A percentile compares a stretch with the other conserved stretches of the same genome.
These are phyloP conservation scores for Dicrostonyx torquatus DNA, from an alignment of 2,797 vertebrate species.

Conservation along the genomic window DNA sequence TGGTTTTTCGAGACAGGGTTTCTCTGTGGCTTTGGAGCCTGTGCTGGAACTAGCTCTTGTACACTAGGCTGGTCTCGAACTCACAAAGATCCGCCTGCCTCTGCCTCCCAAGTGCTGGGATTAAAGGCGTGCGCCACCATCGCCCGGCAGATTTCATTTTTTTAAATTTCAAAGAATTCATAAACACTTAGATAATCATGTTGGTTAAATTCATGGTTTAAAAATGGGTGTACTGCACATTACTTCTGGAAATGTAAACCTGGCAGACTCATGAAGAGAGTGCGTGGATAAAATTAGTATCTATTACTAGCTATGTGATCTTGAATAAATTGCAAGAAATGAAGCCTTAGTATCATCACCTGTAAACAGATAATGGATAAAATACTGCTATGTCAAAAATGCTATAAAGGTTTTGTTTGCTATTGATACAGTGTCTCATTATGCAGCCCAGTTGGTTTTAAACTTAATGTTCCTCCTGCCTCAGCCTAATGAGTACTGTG, in stretches of 20 bases:
- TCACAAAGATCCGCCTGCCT: no score
- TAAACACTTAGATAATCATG: neutral
- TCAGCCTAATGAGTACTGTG: neutral
- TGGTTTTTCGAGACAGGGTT: no score
- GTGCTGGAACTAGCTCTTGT: no score
- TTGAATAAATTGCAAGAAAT: slow-evolving; percentile 27
- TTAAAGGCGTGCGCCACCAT: no score
- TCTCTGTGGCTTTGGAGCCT: no score
- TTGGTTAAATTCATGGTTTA: neutral
- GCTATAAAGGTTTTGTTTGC: neutral
- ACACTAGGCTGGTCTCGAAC: no score
- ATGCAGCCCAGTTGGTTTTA: neutral
- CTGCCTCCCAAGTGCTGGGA: no score
- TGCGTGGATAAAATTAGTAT: neutral
- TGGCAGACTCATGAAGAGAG: slow-evolving; percentile 20
- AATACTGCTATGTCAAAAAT: slow-evolving; percentile 34
- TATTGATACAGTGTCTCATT: neutral
- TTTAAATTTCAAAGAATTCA: slow-evolving; percentile 23
- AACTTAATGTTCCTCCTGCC: neutral
- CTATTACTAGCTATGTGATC: neutral
- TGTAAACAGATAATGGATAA: slow-evolving; percentile 19
- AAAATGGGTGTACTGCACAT: neutral
- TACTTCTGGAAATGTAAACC: slow-evolving; percentile 24
- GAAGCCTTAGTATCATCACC: neutral
- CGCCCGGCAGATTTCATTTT: slow-evolving; percentile 16